These are phyloP conservation scores for Xylota sylvarum DNA, from an alignment of 2,888 invertebrate species.

Conservation along the genomic window DNA sequence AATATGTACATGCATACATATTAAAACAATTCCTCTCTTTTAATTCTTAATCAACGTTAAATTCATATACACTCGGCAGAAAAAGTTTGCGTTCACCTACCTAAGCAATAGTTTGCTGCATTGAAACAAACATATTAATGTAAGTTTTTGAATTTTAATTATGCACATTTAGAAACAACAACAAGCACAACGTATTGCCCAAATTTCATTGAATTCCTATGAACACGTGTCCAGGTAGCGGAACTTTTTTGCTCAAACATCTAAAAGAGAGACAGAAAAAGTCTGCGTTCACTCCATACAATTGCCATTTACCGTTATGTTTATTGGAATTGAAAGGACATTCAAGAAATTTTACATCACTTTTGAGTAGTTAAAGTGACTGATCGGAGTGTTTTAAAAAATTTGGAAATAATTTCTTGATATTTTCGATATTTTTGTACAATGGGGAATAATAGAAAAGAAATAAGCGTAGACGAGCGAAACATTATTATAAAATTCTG, in stretches of 20 bases:
- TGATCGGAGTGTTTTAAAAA: conserved; percentile 5
- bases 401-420: not conserved
- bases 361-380: conserved; percentile 3
- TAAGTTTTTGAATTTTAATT: not conserved
- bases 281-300: conserved; percentile 4
- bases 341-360: not conserved
- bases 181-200: not conserved
- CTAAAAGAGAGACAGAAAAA: conserved; percentile 3
- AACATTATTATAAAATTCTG: conserved; percentile 3
- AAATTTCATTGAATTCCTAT: conserved; percentile 8
- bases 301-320: not conserved
- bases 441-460: not conserved
- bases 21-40: too few relatives aligned
- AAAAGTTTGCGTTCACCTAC: too few relatives aligned
- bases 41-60: too few relatives aligned
- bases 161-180: not conserved
- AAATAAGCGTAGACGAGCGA: conserved; percentile 2
- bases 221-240: not conserved
- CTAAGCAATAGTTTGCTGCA: too few relatives aligned
- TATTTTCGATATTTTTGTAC: not conserved
- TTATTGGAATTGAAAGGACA: conserved; percentile 3
- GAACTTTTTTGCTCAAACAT: conserved; percentile 2
- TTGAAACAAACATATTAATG: not conserved
- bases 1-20: too few relatives aligned
- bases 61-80: too few relatives aligned